Percentiles rank a stretch among this genome's conserved stretches.
Conservation (phyloP, 2,888 invertebrate genomes). For the Leucoptera coffeella region DNA sequence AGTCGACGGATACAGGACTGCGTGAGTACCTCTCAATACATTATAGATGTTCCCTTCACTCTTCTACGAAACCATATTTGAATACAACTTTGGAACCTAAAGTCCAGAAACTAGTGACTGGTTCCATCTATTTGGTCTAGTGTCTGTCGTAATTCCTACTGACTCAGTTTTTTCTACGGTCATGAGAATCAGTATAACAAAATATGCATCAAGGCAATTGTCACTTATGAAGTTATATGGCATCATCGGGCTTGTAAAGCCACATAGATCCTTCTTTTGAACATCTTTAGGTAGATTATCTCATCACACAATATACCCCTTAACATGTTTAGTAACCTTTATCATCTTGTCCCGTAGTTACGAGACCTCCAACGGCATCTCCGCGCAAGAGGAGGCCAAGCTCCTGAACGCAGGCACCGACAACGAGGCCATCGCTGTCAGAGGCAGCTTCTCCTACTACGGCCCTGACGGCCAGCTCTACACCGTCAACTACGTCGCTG, state of each 20-base stretch:
- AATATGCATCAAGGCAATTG: no score
- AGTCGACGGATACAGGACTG: slow-evolving; percentile 16
- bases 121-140: no score
- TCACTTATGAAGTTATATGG: no score
- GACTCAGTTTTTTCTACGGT: no score
- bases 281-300: not conserved
- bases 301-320: not conserved
- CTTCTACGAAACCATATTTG: no score
- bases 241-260: no score
- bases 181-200: no score
- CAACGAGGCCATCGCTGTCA: slow-evolving; percentile 17
- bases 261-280: no score
- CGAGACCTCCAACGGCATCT: slow-evolving; percentile 26
- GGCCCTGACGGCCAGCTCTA: slow-evolving; percentile 40
- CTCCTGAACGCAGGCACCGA: slow-evolving; percentile 20
- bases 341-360: slow-evolving; percentile 10
- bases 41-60: no score
- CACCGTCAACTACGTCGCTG: slow-evolving; percentile 39
- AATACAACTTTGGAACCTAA: no score
- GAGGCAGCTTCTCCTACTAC: slow-evolving; percentile 22
- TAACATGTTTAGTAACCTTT: not conserved
- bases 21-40: slow-evolving; percentile 15
- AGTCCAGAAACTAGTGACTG: no score
- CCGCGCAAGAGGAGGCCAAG: slow-evolving; percentile 10
- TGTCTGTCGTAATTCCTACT: no score